Evolutionary conservation across 2,888 invertebrate genomes (phyloP), one percentile per base, ranked within the genome.

Genomic region (Cryptocheilus praepositus): DNA sequence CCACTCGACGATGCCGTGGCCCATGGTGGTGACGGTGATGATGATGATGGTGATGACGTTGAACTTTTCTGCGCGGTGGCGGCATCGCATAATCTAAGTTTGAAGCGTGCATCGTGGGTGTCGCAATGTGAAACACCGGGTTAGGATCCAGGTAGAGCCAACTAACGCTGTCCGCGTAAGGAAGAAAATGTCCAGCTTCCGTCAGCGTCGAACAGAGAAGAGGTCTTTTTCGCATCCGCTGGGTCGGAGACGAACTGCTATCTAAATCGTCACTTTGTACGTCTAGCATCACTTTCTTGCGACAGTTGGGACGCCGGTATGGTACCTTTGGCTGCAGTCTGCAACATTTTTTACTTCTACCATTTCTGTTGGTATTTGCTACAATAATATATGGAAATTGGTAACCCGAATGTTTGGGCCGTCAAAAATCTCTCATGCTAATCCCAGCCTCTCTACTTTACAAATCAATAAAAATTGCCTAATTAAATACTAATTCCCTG

Each of bases 71-170:
- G 74, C 61, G 75, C 69, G 82, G 80, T 28, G 81, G 78, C 64
- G 80, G 81, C 65, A 81, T 67, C 15, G 77, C 78, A 61, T 83
- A 80, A n/a, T 82, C 76, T 58, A 77, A 64, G 76, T 74, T 65
- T 58, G 70, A 74, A 3, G 76, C 51, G 55, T 76, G 71, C 60
- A 74, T 44, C 36, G 73, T 28, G 18, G 80, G 75, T 43, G 75
- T 67, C 25, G 74, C 74, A 21, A 80, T 53, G 49, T 64, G 71
- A 53, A 81, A 70, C 53, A 77, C 57, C 8, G 84, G 80, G 72
- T 80, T 81, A 13, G 83, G 74, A 15, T 86, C 84, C 43, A 86
- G 70, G 55, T 87, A 88, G 55, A 86, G 75, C 82, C 85, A 86
- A 71, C 86, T 86, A 18, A 73, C 82, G 55, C 82, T 85, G 57